Evolutionary conservation across 2,113 vertebrate genomes (phyloP), one percentile per base, ranked within the genome.

Genomic region (Cricetomys ansorgei): DNA sequence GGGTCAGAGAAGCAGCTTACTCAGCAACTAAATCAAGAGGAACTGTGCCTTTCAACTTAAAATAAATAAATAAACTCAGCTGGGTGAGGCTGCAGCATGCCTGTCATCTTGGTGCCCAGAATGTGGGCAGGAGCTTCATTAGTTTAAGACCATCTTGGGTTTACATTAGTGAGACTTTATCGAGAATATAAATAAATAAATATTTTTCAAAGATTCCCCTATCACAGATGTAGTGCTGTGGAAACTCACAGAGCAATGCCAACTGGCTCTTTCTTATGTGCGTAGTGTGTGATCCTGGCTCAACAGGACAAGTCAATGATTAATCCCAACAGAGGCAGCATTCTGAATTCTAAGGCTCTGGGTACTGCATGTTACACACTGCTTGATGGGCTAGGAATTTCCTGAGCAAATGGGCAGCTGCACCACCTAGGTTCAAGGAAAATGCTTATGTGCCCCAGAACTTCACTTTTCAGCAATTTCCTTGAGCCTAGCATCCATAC

Each of bases 1-100:
- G 37, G 37, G 48, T 45, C 75, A 19, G 7, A 23, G 79, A 89
- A 76, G 34, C 21, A 76, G 31, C 57, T 57, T 59, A 9, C 65
- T 90, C 70, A 34, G 27, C 67, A 94, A 92, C 19, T 64, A 59
- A 97, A 94, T 92, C 79, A 96, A 96, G 50, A 86, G 2, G 72
- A 91, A 90, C 23, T 64, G 57, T 40, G 80, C 53, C 65, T 67
- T 73, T 93, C 40, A 96, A 81, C 57, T 88, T 92, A 84, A 84
- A 64, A 25, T 75, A 65, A 72, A 95, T 84, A 73, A 64, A 59
- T 0, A 72, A 97, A 95, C 59, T 37, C 29, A 62, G 50, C 25
- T 57, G 69, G 69, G 27, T 15, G n/a, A 59, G 53, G 87, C 67
- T 37, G n/a, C 69, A 57, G n/a, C 13, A 19, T 7, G n/a, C 53